These are phyloP conservation scores for Tamias sibiricus DNA, from an alignment of 2,113 vertebrate genomes.

Conservation along the genomic window DNA sequence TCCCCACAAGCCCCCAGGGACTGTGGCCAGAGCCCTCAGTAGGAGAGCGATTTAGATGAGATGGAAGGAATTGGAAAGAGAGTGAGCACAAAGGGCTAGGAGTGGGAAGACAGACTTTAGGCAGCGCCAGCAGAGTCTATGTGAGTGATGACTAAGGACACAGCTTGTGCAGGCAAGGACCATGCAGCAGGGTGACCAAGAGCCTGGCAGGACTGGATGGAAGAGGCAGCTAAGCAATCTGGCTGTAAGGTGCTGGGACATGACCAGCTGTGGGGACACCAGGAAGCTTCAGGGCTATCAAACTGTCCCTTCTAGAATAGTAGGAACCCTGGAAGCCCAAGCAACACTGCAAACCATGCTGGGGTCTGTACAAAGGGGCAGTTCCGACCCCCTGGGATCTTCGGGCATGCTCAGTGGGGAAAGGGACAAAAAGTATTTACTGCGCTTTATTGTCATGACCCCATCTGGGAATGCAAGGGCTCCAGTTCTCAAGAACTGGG, in stretches of 20 bases:
- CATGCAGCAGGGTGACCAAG: fast-evolving
- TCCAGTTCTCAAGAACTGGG: background rate
- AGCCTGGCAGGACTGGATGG: background rate
- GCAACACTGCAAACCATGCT: fast-evolving
- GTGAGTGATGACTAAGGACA: background rate
- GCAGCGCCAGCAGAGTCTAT: background rate
- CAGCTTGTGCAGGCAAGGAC: background rate
- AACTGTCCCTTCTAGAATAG: background rate
- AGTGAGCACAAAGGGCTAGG: background rate
- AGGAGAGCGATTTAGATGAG: background rate
- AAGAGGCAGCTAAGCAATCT: background rate
- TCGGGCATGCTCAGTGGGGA: fast-evolving
- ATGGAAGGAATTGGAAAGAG: background rate
- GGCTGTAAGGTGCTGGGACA: background rate
- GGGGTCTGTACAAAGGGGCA: background rate
- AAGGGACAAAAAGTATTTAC: background rate
- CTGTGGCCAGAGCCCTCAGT: background rate
- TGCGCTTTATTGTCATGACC: fast-evolving
- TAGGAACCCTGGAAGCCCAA: fast-evolving
- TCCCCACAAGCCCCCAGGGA: background rate
- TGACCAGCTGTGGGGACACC: too few relatives aligned
- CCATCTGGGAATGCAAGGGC: background rate
- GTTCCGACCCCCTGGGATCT: background rate
- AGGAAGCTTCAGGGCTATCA: fast-evolving
- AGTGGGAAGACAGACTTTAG: background rate